Base-by-base conservation (phyloP, 2,113 vertebrate genomes). In the Leptobrachium ailaonicum region DNA sequence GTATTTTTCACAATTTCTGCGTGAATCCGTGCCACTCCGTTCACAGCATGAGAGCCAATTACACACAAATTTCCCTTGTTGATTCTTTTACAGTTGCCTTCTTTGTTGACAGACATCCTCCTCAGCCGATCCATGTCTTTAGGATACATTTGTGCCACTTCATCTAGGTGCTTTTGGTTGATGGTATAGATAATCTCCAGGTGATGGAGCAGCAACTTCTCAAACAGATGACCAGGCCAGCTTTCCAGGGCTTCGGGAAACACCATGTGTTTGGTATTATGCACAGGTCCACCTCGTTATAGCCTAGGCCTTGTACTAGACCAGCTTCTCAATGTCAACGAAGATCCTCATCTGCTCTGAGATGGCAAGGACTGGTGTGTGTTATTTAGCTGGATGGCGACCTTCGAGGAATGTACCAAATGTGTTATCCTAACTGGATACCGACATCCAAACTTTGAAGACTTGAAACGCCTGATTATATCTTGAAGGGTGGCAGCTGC, bases 11-110 rank as follows among this genome's bases (percentile, higher is more conserved):
- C 93, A 0, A 96, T 96, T 60, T 95, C 88, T 0, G 94, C 95
- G 85, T 96, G 95, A 83, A 97, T 96, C 70, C 86, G 89, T 0
- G 95, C 95, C 6, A 97, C 93, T 0, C 95, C 95, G 0, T 96
- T 97, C 83, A 96, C 88, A 0, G 94, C 91, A 0, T 95, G 96
- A 2, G 94, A 93, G 6, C 95, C 94, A 0, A 96, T 94, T 54
- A 97, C 94, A 0, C 94, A 96, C 69, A 96, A 90, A 44, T 96
- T 91, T 0, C 95, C 95, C 95, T 96, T 97, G 89, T 96, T 96
- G 80, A 97, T 93, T 7, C 94, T 88, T 74, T 96, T 96, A 77
- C 93, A 94, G 71, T 93, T 92, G 0, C 94, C 93, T 66, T 97
- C 95, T 85, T 96, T 95, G 0, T 96, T 95, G 80, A 96, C 88